These are phyloP conservation scores for Lithophane socia DNA, from an alignment of 2,888 invertebrate species.

Conservation along the genomic window DNA sequence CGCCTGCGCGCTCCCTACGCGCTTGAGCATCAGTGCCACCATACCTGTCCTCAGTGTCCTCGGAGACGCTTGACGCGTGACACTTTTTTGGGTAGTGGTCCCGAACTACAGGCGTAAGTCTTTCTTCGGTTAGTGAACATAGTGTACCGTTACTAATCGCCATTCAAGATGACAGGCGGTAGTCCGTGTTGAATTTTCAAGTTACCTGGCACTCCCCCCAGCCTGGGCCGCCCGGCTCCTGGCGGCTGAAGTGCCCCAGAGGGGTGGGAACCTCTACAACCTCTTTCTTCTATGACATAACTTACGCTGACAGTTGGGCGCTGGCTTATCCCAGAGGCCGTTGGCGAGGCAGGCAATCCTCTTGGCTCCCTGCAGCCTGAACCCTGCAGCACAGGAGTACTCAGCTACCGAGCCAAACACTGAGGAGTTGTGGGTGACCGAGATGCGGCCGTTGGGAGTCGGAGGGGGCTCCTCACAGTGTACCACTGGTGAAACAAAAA, in stretches of 20 bases:
- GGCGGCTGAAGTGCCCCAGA: background rate
- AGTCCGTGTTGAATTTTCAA: constrained; percentile 31
- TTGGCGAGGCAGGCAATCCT: constrained; percentile 93
- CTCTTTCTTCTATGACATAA: constrained; percentile 23
- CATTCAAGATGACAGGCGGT: background rate
- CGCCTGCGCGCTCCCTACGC: background rate
- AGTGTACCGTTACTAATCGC: background rate
- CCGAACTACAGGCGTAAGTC: background rate
- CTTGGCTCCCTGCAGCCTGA: constrained; percentile 92
- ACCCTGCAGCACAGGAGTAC: constrained; percentile 94
- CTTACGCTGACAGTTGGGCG: constrained; percentile 94
- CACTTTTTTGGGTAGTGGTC: background rate
- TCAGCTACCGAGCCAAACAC: constrained; percentile 93
- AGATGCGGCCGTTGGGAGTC: constrained; percentile 91
- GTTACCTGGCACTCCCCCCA: constrained; percentile 34
- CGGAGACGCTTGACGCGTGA: background rate
- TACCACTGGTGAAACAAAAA: constrained; percentile 88
- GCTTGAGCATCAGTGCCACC: constrained; percentile 1
- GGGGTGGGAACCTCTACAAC: background rate
- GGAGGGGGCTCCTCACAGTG: constrained; percentile 93
- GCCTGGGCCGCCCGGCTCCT: constrained; percentile 9
- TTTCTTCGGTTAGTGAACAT: too few species aligned
- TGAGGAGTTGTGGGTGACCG: constrained; percentile 90
- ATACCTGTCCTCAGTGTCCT: background rate
- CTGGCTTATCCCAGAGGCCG: constrained; percentile 94